A percentile compares a stretch with the other conserved stretches of the same genome.
Evolutionary conservation across 2,797 vertebrate genomes (phyloP).

Genomic region (Stomatorhinus walkeri): DNA sequence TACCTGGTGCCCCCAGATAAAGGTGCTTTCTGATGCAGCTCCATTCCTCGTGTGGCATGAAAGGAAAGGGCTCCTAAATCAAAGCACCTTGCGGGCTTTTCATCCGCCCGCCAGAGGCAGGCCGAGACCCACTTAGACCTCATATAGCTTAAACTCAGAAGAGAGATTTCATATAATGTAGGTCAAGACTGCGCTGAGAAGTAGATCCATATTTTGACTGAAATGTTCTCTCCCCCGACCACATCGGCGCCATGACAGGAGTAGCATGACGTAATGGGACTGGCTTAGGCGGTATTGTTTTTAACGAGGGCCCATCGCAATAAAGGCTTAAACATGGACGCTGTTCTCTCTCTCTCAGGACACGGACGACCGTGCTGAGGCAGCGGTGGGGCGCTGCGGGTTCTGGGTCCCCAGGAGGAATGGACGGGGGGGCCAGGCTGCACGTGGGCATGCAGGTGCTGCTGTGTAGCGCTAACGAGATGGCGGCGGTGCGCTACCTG

Average conservation of each 20-base stretch:
- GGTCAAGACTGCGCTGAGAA: neutral
- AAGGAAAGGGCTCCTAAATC: neutral
- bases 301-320: neutral
- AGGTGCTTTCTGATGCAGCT: neutral
- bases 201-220: neutral
- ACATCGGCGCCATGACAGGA: neutral
- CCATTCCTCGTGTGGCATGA: neutral
- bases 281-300: no score
- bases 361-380: constrained; percentile 58
- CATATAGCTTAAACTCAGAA: neutral
- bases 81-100: neutral
- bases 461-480: constrained; percentile 85
- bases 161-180: neutral
- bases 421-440: constrained; percentile 60
- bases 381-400: constrained; percentile 73
- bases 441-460: constrained; percentile 86
- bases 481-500: constrained; percentile 83
- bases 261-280: neutral
- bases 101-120: neutral
- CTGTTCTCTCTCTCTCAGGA: constrained; percentile 47
- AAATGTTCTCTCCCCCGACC: neutral
- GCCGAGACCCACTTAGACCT: neutral
- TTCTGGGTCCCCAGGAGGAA: neutral
- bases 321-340: neutral
- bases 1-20: neutral